Evolutionary conservation across 2,888 invertebrate species (phyloP).

Genomic region (Lepetodrilus schrolli): DNA sequence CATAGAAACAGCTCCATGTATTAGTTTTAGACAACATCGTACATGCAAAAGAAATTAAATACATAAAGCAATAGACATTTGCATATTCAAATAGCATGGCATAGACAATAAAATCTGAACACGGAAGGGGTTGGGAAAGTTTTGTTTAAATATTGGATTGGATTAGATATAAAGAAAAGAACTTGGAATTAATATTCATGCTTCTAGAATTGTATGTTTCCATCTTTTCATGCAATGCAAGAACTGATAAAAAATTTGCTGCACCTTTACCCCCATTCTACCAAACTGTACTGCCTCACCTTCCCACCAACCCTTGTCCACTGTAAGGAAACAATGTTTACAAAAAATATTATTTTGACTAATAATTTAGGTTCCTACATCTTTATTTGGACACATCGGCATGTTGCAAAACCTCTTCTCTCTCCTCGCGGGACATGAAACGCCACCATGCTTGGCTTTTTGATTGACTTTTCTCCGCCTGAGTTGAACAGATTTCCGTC

Average conservation of each 20-base stretch:
- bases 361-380: constrained; percentile 47
- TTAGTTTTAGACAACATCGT: neutral
- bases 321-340: neutral
- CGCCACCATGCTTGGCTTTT: constrained; percentile 62
- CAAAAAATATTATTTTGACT: neutral
- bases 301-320: neutral
- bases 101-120: too few relatives aligned
- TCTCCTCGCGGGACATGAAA: constrained; percentile 60
- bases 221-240: constrained; percentile 7
- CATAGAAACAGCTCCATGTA: constrained; percentile 4
- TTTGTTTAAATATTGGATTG: neutral
- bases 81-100: neutral
- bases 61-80: neutral
- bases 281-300: neutral
- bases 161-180: neutral
- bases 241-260: neutral
- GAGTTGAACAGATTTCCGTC: constrained; percentile 69
- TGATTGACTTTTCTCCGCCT: constrained; percentile 56
- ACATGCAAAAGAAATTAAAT: constrained; percentile 10
- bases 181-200: neutral
- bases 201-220: neutral
- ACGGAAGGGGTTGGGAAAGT: neutral
- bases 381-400: constrained; percentile 58
- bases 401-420: constrained; percentile 71
- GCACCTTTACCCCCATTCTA: neutral